Conservation (phyloP, 2,888 invertebrate species). For the Hyposoter dolosus region DNA sequence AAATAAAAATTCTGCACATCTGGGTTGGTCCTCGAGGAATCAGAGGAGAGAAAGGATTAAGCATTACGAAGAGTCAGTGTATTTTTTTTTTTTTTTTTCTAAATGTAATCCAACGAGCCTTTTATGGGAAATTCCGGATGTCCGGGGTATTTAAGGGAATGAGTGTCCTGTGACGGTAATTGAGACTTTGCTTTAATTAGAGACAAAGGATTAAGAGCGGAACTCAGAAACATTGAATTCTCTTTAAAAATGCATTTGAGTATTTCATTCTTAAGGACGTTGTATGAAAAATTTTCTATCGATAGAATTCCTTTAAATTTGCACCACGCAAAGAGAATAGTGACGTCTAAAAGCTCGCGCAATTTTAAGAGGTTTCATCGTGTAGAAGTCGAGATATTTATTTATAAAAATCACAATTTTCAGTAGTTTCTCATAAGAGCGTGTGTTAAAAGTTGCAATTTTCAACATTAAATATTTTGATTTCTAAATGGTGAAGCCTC, state of each 20-base stretch:
- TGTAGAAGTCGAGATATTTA: no score
- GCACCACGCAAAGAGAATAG: no score
- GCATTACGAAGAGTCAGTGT: neutral
- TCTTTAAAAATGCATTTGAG: neutral
- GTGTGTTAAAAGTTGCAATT: no score
- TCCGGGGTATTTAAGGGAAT: neutral
- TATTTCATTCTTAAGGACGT: neutral
- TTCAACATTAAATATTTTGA: no score
- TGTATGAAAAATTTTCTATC: no score
- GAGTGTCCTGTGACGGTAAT: neutral
- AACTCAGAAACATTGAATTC: neutral
- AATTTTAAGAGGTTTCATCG: no score
- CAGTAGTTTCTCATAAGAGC: no score
- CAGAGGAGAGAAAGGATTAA: neutral
- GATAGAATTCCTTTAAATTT: no score
- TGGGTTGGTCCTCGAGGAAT: neutral
- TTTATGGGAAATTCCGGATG: neutral
- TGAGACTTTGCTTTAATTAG: neutral
- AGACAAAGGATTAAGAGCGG: slow-evolving; percentile 10
- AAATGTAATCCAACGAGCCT: neutral
- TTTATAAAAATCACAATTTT: no score
- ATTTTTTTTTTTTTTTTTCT: no score
- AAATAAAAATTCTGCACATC: neutral
- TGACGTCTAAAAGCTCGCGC: no score
- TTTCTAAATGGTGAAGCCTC: no score